Conservation (phyloP, 2,797 vertebrate species). For the Platyrinchus mystaceus region DNA sequence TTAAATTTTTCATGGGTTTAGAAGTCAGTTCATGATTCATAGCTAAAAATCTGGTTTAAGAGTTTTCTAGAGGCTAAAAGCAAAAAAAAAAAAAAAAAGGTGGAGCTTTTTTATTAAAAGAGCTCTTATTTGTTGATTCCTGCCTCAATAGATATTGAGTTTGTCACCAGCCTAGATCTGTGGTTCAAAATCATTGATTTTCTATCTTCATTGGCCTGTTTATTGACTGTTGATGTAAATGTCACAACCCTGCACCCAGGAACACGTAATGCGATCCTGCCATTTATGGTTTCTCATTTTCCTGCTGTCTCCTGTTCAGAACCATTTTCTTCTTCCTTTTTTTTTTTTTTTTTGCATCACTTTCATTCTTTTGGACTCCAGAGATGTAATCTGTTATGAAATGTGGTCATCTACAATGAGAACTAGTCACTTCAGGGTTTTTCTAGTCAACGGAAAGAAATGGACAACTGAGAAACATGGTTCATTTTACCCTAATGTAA, state of each 20-base stretch:
- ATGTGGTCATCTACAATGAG: neutral
- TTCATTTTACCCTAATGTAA: neutral
- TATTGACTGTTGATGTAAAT: neutral
- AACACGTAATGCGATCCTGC: neutral
- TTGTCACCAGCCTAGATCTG: neutral
- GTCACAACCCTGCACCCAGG: neutral
- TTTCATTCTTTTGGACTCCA: neutral
- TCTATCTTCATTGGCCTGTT: neutral
- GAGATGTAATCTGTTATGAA: neutral
- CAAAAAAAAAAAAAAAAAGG: neutral
- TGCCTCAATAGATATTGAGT: neutral
- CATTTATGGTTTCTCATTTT: neutral
- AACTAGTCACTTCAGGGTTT: neutral
- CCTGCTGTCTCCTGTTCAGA: neutral
- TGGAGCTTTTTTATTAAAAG: neutral
- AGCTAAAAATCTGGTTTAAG: neutral
- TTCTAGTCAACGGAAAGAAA: neutral
- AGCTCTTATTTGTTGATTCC: neutral
- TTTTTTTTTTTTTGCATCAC: rapidly evolving
- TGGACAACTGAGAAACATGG: neutral
- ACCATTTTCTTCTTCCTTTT: neutral
- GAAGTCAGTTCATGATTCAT: neutral
- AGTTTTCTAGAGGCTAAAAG: neutral
- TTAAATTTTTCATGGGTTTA: neutral
- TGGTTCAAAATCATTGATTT: neutral